Evolutionary conservation across 92 coral and sea anemone species (phyloP).

Genomic region (Epizoanthus stellaris): DNA sequence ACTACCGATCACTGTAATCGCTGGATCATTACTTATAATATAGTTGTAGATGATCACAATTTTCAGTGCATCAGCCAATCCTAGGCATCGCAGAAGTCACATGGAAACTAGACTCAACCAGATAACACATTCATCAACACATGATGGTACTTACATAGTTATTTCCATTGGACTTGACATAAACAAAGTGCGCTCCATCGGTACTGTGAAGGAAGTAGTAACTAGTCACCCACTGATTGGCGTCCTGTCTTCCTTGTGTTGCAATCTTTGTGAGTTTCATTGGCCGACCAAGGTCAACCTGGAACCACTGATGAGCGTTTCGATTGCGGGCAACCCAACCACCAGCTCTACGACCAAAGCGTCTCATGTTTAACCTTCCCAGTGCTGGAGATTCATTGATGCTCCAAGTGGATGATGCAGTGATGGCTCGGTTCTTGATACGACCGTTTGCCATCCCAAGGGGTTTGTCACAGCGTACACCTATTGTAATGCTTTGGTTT

Average conservation of each 20-base stretch:
- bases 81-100: too few relatives aligned
- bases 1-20: too few relatives aligned
- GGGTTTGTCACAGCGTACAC: conserved; percentile 83
- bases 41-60: too few relatives aligned
- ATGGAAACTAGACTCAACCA: neutral
- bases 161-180: conserved; percentile 77
- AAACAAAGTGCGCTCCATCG: conserved; percentile 81
- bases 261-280: conserved; percentile 79
- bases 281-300: conserved; percentile 74
- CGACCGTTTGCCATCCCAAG: conserved; percentile 77
- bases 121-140: neutral
- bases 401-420: conserved; percentile 82
- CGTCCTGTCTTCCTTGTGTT: conserved; percentile 80
- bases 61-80: too few relatives aligned
- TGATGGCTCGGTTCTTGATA: conserved; percentile 67
- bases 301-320: conserved; percentile 81
- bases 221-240: conserved; percentile 77
- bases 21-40: too few relatives aligned
- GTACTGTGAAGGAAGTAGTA: conserved; percentile 70
- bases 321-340: conserved; percentile 86
- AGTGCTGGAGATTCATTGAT: conserved; percentile 63
- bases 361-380: conserved; percentile 74
- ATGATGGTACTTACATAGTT: conserved; percentile 57
- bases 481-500: conserved; percentile 34
- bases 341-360: conserved; percentile 69